Evolutionary conservation across 2,113 vertebrate genomes (phyloP).

Genomic region (Charadrius vociferus): DNA sequence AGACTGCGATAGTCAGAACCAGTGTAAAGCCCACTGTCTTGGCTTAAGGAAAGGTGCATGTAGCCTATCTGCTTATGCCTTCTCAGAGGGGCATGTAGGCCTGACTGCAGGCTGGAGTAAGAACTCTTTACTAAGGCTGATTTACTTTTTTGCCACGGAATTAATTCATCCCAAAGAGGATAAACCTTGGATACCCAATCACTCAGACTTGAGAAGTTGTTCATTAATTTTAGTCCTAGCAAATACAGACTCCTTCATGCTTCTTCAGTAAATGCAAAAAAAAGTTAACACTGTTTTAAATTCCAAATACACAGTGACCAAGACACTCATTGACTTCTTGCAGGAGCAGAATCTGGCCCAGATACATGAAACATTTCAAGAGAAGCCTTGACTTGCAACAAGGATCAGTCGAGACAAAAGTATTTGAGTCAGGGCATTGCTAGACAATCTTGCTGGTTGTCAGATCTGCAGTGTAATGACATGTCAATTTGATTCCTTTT

Average conservation of each 20-base stretch:
- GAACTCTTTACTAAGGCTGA: neutral
- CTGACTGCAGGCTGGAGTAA: neutral
- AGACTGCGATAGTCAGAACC: neutral
- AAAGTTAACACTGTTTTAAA: neutral
- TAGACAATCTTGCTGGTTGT: constrained; percentile 80
- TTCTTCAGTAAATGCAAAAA: neutral
- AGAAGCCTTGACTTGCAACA: constrained; percentile 74
- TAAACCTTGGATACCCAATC: neutral
- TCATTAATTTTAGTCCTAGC: neutral
- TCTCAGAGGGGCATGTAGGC: accelerated
- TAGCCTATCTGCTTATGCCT: neutral
- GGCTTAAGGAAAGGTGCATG: neutral
- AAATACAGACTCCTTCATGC: neutral
- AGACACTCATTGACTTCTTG: constrained; percentile 13
- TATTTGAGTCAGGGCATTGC: constrained; percentile 67
- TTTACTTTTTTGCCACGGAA: neutral
- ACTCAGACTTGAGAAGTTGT: neutral
- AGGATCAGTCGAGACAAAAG: constrained; percentile 61
- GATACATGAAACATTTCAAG: constrained; percentile 34
- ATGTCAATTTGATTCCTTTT: constrained; percentile 89
- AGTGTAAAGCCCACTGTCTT: neutral
- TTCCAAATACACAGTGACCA: neutral
- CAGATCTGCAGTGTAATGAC: constrained; percentile 86
- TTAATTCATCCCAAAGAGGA: neutral
- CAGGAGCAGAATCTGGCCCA: constrained; percentile 43